These are phyloP conservation scores for Syrphus vitripennis DNA, from an alignment of 2,888 invertebrate genomes.

Conservation along the genomic window DNA sequence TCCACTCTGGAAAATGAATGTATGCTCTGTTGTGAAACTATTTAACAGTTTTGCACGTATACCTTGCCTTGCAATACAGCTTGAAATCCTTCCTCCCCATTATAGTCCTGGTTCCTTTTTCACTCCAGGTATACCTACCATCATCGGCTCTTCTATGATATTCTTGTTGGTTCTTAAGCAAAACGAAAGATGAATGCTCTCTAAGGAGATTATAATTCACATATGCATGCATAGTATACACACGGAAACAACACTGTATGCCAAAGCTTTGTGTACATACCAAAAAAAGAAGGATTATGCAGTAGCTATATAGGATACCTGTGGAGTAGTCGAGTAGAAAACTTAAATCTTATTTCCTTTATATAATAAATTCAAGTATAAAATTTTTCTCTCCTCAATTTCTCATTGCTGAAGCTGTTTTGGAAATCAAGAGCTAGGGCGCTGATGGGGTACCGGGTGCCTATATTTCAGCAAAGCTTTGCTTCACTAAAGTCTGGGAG, in stretches of 20 bases:
- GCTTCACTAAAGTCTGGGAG: neutral
- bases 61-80: neutral
- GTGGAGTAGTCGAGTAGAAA: slow-evolving; percentile 63
- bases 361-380: slow-evolving; percentile 29
- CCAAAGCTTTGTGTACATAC: slow-evolving; percentile 8
- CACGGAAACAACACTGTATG: slow-evolving; percentile 48
- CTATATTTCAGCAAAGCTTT: neutral
- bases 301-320: slow-evolving; percentile 53
- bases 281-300: neutral
- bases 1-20: neutral
- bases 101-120: neutral
- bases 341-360: slow-evolving; percentile 57
- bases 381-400: slow-evolving; percentile 23
- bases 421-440: neutral
- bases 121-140: too few relatives aligned
- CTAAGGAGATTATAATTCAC: slow-evolving; percentile 68
- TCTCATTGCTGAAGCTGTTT: slow-evolving; percentile 19
- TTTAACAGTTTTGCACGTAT: slow-evolving; percentile 59
- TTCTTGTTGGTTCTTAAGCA: slow-evolving; percentile 22
- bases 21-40: slow-evolving; percentile 42
- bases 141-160: neutral
- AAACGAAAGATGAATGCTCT: slow-evolving; percentile 63
- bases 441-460: neutral
- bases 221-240: slow-evolving; percentile 45
- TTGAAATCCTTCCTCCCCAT: neutral